phyloP scores from a whole-genome alignment of 2,113 vertebrate species.

The Phylloscopus trochiloides region DNA sequence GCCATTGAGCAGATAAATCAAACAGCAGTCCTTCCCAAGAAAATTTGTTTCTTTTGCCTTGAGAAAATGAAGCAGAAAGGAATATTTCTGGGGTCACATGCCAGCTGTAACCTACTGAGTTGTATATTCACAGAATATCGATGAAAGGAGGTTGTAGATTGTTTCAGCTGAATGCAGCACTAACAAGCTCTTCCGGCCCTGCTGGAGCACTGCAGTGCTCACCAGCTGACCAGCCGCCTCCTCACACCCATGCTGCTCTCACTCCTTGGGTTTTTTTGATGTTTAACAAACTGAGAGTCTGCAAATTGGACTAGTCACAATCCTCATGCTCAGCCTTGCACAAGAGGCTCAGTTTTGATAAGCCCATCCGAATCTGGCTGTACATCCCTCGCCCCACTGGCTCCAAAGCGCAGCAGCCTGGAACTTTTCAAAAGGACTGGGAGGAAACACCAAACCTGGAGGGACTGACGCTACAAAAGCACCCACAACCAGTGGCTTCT shows the following conservation, averaged over 20 bases:
- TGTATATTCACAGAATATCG: neutral
- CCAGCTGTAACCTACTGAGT: neutral
- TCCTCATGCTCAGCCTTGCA: neutral
- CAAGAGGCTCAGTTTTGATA: neutral
- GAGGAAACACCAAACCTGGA: neutral
- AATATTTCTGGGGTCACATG: neutral
- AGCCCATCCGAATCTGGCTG: neutral
- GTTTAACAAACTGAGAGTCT: neutral
- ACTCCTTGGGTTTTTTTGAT: neutral
- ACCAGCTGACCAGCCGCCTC: neutral
- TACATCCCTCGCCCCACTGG: no score
- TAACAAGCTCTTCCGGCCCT: neutral
- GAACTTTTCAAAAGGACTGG: neutral
- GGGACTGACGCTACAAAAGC: neutral
- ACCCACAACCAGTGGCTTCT: neutral
- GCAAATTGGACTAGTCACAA: neutral
- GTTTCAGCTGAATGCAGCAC: neutral
- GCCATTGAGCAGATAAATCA: neutral
- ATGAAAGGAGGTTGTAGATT: neutral
- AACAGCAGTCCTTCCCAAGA: neutral
- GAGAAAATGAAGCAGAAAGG: neutral
- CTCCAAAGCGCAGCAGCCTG: accelerated
- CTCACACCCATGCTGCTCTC: neutral
- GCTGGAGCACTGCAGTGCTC: neutral
- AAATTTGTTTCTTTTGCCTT: neutral